Percentiles rank a stretch among this genome's conserved stretches.
Evolutionary conservation across 2,797 vertebrate genomes (phyloP).

Genomic region (Champsocephalus gunnari): DNA sequence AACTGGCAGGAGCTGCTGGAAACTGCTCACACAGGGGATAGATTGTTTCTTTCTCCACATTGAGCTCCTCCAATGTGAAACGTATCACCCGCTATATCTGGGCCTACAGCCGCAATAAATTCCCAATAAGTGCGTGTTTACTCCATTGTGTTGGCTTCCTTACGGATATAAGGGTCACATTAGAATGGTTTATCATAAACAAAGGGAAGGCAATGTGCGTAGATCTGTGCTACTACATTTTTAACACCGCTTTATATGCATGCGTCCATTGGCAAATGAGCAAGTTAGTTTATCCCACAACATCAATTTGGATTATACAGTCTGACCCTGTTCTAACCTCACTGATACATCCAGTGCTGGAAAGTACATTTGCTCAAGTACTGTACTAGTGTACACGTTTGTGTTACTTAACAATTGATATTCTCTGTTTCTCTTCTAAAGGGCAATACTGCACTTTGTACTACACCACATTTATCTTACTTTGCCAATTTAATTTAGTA

Average conservation of each 20-base stretch:
- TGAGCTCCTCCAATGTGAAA: conserved; percentile 38
- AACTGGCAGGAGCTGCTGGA: conserved; percentile 41
- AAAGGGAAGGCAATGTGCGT: neutral
- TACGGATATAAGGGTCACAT: conserved; percentile 10
- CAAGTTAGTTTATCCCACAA: neutral
- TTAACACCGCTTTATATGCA: conserved; percentile 34
- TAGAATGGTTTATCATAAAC: conserved; percentile 27
- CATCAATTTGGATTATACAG: neutral
- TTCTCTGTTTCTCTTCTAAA: no score
- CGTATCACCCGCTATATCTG: conserved; percentile 26
- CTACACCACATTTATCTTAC: no score
- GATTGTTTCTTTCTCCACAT: conserved; percentile 39
- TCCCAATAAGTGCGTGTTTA: conserved; percentile 37
- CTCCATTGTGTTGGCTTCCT: conserved; percentile 30
- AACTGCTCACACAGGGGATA: conserved; percentile 55
- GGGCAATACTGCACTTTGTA: no score
- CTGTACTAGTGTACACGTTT: no score
- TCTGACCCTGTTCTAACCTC: conserved; percentile 12
- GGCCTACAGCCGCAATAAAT: conserved; percentile 51
- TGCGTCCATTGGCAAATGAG: neutral
- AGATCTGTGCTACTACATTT: conserved; percentile 25
- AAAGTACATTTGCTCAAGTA: no score
- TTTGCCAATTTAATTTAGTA: no score
- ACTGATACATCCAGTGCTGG: neutral
- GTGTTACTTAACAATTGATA: no score